Conservation (phyloP, 2,113 vertebrate species). For the Epinephelus lanceolatus region DNA sequence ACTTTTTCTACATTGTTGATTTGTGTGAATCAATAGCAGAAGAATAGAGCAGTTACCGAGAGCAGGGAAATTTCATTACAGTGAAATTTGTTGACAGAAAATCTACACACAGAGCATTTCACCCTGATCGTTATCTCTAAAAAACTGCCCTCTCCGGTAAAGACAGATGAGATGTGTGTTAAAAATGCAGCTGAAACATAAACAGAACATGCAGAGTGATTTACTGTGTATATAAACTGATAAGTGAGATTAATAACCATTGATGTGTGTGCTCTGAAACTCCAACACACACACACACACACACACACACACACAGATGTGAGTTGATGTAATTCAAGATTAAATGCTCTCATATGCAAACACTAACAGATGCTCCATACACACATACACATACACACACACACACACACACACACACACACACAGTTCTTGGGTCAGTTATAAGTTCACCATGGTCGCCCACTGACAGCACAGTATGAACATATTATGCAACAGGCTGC, state of each 20-base stretch:
- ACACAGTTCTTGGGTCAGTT: background rate
- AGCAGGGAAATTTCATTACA: no score
- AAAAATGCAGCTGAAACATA: background rate
- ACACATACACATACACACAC: conserved; percentile 10
- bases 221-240: background rate
- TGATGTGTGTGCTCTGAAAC: background rate
- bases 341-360: conserved; percentile 12
- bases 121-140: background rate
- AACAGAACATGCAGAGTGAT: background rate
- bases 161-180: background rate
- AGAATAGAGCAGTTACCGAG: no score
- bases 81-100: no score
- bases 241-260: background rate
- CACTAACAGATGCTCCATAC: background rate
- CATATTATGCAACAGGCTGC: conserved; percentile 41
- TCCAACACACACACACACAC: background rate
- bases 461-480: conserved; percentile 11
- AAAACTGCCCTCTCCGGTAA: background rate
- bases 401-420: conserved; percentile 15
- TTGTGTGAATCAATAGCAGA: no score
- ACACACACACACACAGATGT: background rate
- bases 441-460: background rate
- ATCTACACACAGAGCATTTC: background rate
- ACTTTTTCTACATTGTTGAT: no score
- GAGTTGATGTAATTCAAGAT: background rate